Evolutionary conservation across 2,888 invertebrate genomes (phyloP), one percentile per base, ranked within the genome.

Genomic region (Ophion costatus): DNA sequence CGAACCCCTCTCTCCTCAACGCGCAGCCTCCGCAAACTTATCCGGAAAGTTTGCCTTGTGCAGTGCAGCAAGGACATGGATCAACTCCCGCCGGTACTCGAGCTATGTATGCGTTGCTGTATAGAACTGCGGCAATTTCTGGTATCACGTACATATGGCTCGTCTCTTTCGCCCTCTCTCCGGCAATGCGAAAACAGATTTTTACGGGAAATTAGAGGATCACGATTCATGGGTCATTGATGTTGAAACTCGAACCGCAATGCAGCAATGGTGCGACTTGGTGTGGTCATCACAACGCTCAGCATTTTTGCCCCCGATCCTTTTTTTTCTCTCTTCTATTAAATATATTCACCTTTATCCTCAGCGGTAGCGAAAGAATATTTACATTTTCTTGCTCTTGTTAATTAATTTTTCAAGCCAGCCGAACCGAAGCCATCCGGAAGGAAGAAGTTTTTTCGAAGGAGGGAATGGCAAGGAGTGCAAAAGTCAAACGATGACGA

Each of bases 71-170:
- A 22, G 59, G 67, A 67, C 61, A 84, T n/a, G 67, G 59, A 73
- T 74, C 73, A 84, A 80, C 73, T 75, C 29, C 76, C 73, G 63
- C 29, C 33, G 57, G 73, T 73, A 24, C 11, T 24, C 56, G 22
- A 74, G 20, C 51, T 45, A n/a, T 67, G 17, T 38, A 24, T 61
- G 45, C 22, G 38, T 61, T 61, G 14, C 69, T 78, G 24, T 78
- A 70, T 29, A 45, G 42, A 63, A 38, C 42, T 56, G 63, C 56
- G 57, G 29, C 17, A 51, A 84, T 77, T 59, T 69, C 51, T 57
- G 51, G n/a, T 63, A 70, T 82, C 73, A 74, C 73, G 74, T 84
- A 78, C 69, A 73, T 78, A 29, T 45, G 17, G 11, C 64, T 77
- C 22, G 64, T 51, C 51, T n/a, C n/a, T n/a, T n/a, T n/a, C n/a